A percentile compares a stretch with the other conserved stretches of the same genome.
Conservation (phyloP, 2,797 vertebrate genomes). For the Todus mexicanus region DNA sequence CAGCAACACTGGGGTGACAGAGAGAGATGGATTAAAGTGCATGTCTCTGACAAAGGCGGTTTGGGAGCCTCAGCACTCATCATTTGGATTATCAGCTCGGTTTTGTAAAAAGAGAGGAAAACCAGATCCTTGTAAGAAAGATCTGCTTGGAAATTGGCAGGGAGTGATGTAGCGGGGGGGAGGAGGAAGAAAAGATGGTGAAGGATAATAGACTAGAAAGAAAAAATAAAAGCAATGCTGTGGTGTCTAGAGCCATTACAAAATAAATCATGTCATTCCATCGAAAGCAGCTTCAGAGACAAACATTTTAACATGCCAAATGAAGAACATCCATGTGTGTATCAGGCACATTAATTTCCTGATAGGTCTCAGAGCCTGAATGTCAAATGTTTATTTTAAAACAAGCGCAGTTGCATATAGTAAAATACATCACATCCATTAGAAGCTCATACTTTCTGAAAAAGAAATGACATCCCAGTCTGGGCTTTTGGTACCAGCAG, state of each 20-base stretch:
- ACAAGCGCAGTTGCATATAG: not conserved
- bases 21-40: not conserved
- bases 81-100: not conserved
- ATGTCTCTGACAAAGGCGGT: not conserved
- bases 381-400: constrained; percentile 12
- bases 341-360: not conserved
- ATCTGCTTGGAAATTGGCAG: not conserved
- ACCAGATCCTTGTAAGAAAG: not conserved
- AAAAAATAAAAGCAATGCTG: not conserved
- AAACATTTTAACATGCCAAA: not conserved
- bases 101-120: not conserved
- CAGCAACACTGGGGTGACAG: not conserved
- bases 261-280: not conserved
- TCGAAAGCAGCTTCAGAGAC: not conserved
- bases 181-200: not conserved
- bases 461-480: not conserved
- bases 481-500: not conserved
- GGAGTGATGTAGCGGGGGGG: not conserved
- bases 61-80: not conserved
- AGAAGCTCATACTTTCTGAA: not conserved
- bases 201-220: not conserved
- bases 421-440: not conserved
- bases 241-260: not conserved
- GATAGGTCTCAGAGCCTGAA: not conserved
- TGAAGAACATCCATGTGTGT: not conserved